Evolutionary conservation across 1,140 invertebrate species (phyloP).

Genomic region (Aricia agestis): DNA sequence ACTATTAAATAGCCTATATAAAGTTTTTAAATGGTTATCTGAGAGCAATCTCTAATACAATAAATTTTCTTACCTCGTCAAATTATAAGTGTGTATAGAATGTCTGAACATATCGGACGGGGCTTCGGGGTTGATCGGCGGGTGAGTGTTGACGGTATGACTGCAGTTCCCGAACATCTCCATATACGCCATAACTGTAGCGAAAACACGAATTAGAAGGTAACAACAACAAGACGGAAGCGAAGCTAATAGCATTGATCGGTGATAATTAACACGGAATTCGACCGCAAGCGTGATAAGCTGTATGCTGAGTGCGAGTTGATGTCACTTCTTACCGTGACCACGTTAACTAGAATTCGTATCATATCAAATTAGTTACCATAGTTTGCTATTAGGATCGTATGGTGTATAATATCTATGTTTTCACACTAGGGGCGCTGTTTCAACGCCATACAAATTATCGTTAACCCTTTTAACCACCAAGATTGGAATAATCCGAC

Average conservation of each 20-base stretch:
- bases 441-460: no score
- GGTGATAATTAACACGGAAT: slow-evolving; percentile 56
- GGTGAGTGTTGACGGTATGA: slow-evolving; percentile 70
- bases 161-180: slow-evolving; percentile 94
- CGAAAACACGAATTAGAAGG: slow-evolving; percentile 24
- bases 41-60: no score
- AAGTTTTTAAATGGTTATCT: no score
- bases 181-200: slow-evolving; percentile 96
- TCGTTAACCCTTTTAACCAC: no score
- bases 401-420: no score
- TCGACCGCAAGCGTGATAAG: slow-evolving; percentile 51
- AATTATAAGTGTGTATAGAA: slow-evolving; percentile 88
- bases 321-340: no score
- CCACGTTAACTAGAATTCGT: no score
- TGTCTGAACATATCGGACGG: slow-evolving; percentile 85
- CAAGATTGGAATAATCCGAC: no score
- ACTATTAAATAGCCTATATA: no score
- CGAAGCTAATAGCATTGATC: slow-evolving; percentile 55
- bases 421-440: no score
- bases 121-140: slow-evolving; percentile 68
- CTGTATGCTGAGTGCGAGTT: neutral
- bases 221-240: slow-evolving; percentile 1
- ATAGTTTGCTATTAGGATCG: no score
- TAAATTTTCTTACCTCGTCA: slow-evolving; percentile 64
- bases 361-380: no score